Base-by-base conservation (phyloP, 1,140 invertebrate genomes). In the Glomeris maerens region DNA sequence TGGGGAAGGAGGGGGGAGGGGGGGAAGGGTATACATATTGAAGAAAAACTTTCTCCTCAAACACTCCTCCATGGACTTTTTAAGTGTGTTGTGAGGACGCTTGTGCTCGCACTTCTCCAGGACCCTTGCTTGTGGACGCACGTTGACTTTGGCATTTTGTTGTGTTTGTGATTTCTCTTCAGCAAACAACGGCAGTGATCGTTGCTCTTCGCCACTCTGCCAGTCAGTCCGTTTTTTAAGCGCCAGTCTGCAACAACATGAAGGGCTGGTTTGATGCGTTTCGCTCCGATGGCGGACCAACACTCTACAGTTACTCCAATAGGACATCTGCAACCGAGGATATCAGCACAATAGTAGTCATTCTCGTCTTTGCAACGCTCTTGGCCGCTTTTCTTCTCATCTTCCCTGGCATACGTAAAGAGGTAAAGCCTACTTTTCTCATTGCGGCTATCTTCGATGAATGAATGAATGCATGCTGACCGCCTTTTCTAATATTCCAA, bases 181-280 rank as follows among this genome's bases (percentile, higher is more conserved):
- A 36, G 17, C n/a, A 36, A 17, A 17, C 17, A 36, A 13, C 17
- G 17, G 17, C 10, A 17, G 31, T 13, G 31, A 13, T 13, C 10
- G 31, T 36, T 10, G 31, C 17, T 17, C 10, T 10, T 36, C 31
- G 31, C 31, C 10, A 17, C 10, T 13, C 10, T 36, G 10, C 17
- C 31, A 36, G 10, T 10, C 31, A 13, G 31, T 36, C 10, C 17
- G 10, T 36, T 36, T 36, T 17, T 36, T 36, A 5, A 42, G 40
- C 5, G 40, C 40, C 17, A 21, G 40, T 21, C 40, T 25, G 10
- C 20, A 5, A 17, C 25, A 42, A 20, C 47, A 88, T 88, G 84
- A 84, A 78, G 75, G 86, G 85, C 64, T 90, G 85, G 85, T 90
- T 90, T 67, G 86, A 90, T 65, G 86, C 86, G 53, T 94, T 95